A percentile compares a stretch with the other conserved stretches of the same genome.
Evolutionary conservation across 2,113 vertebrate species (phyloP).

Genomic region (Lepus timidus): DNA sequence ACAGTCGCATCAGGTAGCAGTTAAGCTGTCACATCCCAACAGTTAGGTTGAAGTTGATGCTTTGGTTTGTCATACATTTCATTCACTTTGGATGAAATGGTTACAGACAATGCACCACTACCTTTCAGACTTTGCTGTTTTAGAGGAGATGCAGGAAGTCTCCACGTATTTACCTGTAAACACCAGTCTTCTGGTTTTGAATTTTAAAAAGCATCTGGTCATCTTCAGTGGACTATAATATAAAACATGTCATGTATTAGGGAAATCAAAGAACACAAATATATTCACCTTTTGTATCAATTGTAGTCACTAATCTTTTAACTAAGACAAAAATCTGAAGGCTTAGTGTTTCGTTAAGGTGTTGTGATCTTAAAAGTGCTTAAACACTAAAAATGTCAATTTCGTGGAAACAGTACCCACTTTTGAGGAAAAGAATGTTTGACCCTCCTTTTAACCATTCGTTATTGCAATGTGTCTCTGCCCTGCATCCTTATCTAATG

Average conservation of each 20-base stretch:
- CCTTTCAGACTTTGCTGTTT: not conserved
- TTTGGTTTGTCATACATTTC: not conserved
- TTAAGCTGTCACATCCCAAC: not conserved
- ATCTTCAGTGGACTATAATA: not conserved
- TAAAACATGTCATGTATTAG: not conserved
- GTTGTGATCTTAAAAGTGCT: not conserved
- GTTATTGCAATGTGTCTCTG: not conserved
- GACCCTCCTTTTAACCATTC: not conserved
- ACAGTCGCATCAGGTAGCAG: not conserved
- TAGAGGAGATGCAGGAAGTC: not conserved
- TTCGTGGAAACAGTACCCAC: not conserved
- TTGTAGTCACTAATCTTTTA: slow-evolving; percentile 3
- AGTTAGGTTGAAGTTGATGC: not conserved
- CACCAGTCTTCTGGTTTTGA: not conserved
- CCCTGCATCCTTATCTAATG: not conserved
- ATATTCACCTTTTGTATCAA: not conserved
- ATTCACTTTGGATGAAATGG: not conserved
- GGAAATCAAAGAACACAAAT: not conserved
- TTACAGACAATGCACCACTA: not conserved
- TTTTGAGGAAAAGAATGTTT: not conserved
- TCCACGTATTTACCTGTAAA: slow-evolving; percentile 1
- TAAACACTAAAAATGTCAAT: not conserved
- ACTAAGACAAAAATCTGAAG: not conserved
- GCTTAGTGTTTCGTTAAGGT: slow-evolving; percentile 34
- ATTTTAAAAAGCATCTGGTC: not conserved